Evolutionary conservation across 2,888 invertebrate genomes (phyloP), one percentile per base, ranked within the genome.

Genomic region (Cerceris ruficornis): DNA sequence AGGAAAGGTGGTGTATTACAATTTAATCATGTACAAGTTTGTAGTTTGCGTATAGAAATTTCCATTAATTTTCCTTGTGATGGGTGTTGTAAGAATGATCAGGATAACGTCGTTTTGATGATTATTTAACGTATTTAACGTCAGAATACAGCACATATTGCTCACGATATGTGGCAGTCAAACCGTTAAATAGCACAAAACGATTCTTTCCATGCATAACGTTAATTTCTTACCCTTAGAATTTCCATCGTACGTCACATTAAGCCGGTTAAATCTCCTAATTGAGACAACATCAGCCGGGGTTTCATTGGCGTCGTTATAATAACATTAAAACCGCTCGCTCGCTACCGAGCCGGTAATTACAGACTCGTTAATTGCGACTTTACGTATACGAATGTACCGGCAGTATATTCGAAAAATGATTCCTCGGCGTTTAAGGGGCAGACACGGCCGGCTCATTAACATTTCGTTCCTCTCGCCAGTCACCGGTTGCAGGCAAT

Each of bases 371-470:
- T 72, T 77, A 80, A 86, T 80, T 75, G 72, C 58, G 59, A 67
- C 66, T 58, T 75, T 77, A 75, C 15, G 58, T 60, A 46, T 39
- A 60, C 74, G 70, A 69, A 77, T 57, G 69, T 13, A 55, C 49
- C 8, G 46, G 54, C 41, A 64, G 55, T 52, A 13, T 17, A 49
- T 15, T 15, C 71, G 67, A 28, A 50, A 50, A 64, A 55, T 52
- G 54, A 72, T 64, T 55, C 55, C 17, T 67, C 42, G 69, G 69
- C 78, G 79, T 69, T 58, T 59, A 46, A 80, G 74, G 74, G 70
- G 75, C 77, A 61, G 62, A 83, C 82, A 83, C 75, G 61, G 76
- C 73, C 78, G 82, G 71, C 81, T 88, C 85, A 83, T 89, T 88
- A 88, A 85, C 82, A 83, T 85, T 84, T 85, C 81, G 73, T 77